Base-by-base conservation (phyloP, 2,888 invertebrate species). In the Deroplatys truncata region DNA sequence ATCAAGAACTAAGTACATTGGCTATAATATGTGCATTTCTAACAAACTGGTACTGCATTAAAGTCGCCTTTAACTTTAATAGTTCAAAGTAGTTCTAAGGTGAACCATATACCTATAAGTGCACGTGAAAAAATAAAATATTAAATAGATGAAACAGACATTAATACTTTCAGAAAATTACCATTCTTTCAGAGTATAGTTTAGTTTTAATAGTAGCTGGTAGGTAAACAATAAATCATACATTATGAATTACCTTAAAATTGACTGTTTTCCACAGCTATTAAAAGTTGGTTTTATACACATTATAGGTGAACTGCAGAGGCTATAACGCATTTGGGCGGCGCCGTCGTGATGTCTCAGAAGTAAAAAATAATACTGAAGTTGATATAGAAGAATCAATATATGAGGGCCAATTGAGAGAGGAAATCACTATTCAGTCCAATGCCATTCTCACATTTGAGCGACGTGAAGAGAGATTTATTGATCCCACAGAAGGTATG, bases 391-490 rank as follows among this genome's bases (percentile, higher is more conserved):
- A 94, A 90, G 95, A 95, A 88, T 94, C 95, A 91, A 93, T 94
- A 89, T 93, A 95, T 90, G 96, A 96, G 92, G 98, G 98, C 91
- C 97, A 97, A 93, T 95, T 98, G 91, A 95, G 98, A 92, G 98
- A 98, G 94, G 98, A 98, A 94, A 98, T 98, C 92, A 97, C 97
- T 85, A 98, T 98, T 91, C 96, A 97, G 92, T 98, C 98, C 90
- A 98, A 98, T 94, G 97, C 97, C 92, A 98, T 98, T 93, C 94
- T 98, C 92, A 98, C 98, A 91, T 95, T 98, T 92, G 98, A 98
- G 93, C 96, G 96, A 93, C 96, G 97, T 93, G 97, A 97, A 93
- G 96, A 97, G 92, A 96, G 97, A 92, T 95, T 96, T 92, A 95
- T 96, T 92, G 97, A 97, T 93, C 96, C 97, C 92, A 96, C 96